Evolutionary conservation across 2,888 invertebrate species (phyloP).

Genomic region (Leptopilina myrica): DNA sequence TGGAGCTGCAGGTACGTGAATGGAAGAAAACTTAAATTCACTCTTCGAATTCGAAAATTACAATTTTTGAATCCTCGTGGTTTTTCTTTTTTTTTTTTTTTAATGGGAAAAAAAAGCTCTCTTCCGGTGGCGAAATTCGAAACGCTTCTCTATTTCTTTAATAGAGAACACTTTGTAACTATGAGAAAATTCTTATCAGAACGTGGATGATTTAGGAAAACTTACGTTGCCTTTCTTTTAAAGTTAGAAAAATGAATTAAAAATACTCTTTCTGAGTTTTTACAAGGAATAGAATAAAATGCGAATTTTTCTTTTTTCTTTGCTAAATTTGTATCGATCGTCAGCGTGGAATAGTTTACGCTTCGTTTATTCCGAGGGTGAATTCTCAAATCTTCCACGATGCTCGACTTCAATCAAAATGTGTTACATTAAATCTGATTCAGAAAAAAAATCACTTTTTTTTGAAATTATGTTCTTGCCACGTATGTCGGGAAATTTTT

Average conservation of each 20-base stretch:
- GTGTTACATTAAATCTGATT: background rate
- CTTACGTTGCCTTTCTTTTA: background rate
- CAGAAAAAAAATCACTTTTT: background rate
- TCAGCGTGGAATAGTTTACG: slow-evolving; percentile 1
- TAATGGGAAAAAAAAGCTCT: slow-evolving; percentile 27
- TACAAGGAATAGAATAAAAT: too few relatives aligned
- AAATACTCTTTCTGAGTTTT: too few relatives aligned
- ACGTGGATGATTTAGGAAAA: background rate
- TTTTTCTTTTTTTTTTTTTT: too few relatives aligned
- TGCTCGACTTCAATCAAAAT: background rate
- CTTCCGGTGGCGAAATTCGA: slow-evolving; percentile 62
- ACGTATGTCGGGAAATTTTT: background rate
- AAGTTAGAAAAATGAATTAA: background rate
- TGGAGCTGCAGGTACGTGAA: slow-evolving; percentile 72
- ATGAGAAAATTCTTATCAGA: background rate
- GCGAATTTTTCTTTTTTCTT: too few relatives aligned
- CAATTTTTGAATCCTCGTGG: slow-evolving; percentile 39
- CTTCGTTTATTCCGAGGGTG: background rate
- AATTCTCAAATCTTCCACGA: slow-evolving; percentile 20
- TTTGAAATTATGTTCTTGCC: background rate
- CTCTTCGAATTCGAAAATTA: slow-evolving; percentile 47
- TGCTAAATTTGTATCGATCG: slow-evolving; percentile 15
- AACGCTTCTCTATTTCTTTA: slow-evolving; percentile 35
- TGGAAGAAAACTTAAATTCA: slow-evolving; percentile 16
- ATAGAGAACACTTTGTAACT: background rate